Conservation (phyloP, 2,113 vertebrate species). For the Grus americana region DNA sequence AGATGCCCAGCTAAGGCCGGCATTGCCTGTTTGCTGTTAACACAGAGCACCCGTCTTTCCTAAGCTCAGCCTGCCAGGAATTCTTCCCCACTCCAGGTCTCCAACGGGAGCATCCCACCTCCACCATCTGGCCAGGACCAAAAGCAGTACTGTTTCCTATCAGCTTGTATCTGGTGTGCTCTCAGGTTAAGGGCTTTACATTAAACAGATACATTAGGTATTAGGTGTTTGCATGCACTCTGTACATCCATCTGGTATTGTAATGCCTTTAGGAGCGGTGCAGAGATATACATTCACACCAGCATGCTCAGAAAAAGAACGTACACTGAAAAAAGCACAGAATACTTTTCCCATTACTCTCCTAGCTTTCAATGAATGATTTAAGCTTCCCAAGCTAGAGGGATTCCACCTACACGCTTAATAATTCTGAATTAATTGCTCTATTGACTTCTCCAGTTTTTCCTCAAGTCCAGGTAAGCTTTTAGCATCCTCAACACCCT, state of each 20-base stretch:
- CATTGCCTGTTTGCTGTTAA: background rate
- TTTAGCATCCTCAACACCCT: background rate
- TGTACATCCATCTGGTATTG: background rate
- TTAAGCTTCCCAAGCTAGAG: background rate
- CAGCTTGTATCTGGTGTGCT: background rate
- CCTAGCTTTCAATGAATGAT: background rate
- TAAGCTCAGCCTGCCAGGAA: background rate
- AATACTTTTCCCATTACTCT: background rate
- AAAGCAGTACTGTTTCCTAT: background rate
- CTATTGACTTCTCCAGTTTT: background rate
- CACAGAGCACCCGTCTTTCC: background rate
- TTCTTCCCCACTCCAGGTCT: background rate
- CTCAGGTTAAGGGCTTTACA: background rate
- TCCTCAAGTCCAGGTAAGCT: background rate
- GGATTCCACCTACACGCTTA: background rate
- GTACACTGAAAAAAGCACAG: background rate
- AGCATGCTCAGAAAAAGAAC: background rate
- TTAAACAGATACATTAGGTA: rapidly evolving
- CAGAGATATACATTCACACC: rapidly evolving
- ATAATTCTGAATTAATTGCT: background rate
- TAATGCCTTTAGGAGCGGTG: rapidly evolving
- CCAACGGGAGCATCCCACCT: background rate
- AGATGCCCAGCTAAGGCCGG: background rate
- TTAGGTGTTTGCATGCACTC: background rate
- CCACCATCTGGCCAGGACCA: background rate